Percentiles rank a stretch among this genome's conserved stretches.
phyloP scores from a whole-genome alignment of 2,113 vertebrate species.

The Corythoichthys haematopterus region DNA sequence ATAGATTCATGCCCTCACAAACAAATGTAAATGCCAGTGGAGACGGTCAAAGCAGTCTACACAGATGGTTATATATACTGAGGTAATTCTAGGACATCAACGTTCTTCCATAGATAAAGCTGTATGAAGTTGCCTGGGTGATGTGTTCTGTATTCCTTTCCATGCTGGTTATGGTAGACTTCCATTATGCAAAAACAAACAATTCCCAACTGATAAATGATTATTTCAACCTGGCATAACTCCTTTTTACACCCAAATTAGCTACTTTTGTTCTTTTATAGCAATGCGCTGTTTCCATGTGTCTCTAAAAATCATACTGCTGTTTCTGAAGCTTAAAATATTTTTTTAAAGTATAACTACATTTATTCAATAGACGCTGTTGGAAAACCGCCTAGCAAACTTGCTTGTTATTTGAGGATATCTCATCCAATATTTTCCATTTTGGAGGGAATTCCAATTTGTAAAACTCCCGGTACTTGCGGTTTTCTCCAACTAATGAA shows the following conservation, averaged over 20 bases:
- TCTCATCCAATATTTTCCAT: background rate
- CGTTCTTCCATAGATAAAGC: slow-evolving; percentile 19
- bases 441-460: background rate
- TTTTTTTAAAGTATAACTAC: background rate
- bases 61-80: slow-evolving; percentile 33
- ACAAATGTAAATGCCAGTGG: slow-evolving; percentile 38
- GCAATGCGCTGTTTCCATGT: background rate
- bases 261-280: background rate
- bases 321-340: background rate
- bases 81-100: slow-evolving; percentile 21
- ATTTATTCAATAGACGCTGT: background rate
- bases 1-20: slow-evolving; percentile 48
- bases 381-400: background rate
- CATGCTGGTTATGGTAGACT: slow-evolving; percentile 2
- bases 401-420: background rate
- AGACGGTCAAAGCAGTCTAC: slow-evolving; percentile 25
- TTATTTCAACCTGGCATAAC: slow-evolving; percentile 1
- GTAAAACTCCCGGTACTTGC: background rate
- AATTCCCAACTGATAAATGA: background rate
- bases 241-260: background rate
- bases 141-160: slow-evolving; percentile 8
- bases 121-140: slow-evolving; percentile 37
- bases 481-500: background rate
- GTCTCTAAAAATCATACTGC: background rate
- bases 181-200: background rate